Evolutionary conservation across 2,113 vertebrate species (phyloP).

Genomic region (Neolamprologus sp.): DNA sequence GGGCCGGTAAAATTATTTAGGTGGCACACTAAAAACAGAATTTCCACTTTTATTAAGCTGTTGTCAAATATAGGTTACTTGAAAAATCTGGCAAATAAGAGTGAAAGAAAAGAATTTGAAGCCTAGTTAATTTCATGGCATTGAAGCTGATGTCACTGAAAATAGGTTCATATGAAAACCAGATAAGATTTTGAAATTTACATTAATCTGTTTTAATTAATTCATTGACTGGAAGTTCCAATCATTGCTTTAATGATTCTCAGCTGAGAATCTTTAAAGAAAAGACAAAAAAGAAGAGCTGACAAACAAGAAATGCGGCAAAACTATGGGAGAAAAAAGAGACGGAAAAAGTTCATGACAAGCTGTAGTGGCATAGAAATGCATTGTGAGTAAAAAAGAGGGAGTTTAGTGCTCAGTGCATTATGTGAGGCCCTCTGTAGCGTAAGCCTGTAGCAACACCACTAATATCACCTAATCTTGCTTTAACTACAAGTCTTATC

Average conservation of each 20-base stretch:
- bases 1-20: neutral
- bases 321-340: neutral
- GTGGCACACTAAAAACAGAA: neutral
- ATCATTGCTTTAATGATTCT: neutral
- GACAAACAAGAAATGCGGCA: neutral
- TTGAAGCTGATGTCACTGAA: neutral
- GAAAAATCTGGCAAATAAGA: neutral
- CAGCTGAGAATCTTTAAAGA: neutral
- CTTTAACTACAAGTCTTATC: neutral
- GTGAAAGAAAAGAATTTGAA: fast-evolving
- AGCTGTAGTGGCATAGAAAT: neutral
- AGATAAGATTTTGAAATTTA: neutral
- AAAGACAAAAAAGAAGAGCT: neutral
- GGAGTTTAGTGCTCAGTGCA: neutral
- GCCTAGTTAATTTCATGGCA: neutral
- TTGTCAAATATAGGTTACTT: neutral
- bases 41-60: neutral
- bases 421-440: neutral
- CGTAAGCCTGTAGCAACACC: neutral
- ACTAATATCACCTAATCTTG: neutral
- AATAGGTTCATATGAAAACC: neutral
- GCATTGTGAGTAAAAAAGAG: neutral
- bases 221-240: neutral
- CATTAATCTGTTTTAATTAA: neutral
- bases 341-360: neutral